Percentiles rank a stretch among this genome's conserved stretches.
phyloP scores from a whole-genome alignment of 2,113 vertebrate species.

The Ginglymostoma cirratum region DNA sequence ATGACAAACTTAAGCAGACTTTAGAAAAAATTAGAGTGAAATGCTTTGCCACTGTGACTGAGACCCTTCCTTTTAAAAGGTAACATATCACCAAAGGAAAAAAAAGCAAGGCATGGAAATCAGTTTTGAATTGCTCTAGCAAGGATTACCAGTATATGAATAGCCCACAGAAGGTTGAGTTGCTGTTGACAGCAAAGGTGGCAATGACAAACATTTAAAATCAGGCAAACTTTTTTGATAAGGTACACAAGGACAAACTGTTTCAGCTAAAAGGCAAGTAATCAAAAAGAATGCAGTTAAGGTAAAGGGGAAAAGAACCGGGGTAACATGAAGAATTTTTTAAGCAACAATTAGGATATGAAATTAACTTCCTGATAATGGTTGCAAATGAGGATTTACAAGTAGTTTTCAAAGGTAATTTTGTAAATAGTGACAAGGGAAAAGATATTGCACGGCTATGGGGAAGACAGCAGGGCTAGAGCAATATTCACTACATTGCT shows the following conservation, averaged over 20 bases:
- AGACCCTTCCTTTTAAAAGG: background rate
- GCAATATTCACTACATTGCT: background rate
- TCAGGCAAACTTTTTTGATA: too few species aligned
- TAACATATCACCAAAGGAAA: background rate
- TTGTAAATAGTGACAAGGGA: background rate
- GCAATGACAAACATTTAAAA: too few species aligned
- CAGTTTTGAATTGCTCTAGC: background rate
- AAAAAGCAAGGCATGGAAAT: background rate
- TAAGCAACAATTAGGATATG: background rate
- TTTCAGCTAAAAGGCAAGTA: background rate
- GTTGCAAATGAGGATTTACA: background rate
- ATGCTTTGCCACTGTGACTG: background rate
- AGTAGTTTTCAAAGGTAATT: background rate
- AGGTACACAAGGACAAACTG: background rate
- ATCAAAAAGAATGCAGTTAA: background rate
- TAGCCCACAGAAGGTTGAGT: background rate
- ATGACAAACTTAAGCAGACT: background rate
- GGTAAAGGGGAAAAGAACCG: background rate
- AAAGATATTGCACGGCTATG: background rate
- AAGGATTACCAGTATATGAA: too few species aligned
- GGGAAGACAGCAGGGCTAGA: background rate
- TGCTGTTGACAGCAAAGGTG: too few species aligned
- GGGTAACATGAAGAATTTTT: background rate
- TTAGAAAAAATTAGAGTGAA: background rate
- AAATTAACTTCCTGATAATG: background rate